phyloP scores from a whole-genome alignment of 2,797 vertebrate genomes.

The Phoxinus dragarum region DNA sequence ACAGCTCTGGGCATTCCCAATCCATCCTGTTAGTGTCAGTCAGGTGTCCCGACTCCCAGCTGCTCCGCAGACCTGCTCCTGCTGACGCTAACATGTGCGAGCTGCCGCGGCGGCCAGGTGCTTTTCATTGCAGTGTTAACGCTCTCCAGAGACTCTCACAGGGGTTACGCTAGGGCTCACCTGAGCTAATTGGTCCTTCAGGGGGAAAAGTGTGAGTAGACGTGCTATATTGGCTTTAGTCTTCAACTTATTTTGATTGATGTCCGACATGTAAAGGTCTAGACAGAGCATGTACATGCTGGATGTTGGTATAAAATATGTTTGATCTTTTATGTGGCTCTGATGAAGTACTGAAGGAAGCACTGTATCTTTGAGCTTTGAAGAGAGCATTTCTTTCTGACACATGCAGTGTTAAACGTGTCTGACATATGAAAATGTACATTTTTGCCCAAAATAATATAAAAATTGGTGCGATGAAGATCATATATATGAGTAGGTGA shows the following conservation, averaged over 20 bases:
- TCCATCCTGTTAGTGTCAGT: constrained; percentile 41
- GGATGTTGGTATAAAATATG: background rate
- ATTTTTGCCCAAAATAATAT: background rate
- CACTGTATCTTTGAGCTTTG: constrained; percentile 5
- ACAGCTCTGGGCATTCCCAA: constrained; percentile 38
- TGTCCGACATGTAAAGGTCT: constrained; percentile 8
- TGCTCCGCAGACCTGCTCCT: constrained; percentile 29
- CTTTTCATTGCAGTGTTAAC: constrained; percentile 46
- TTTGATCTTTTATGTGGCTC: constrained; percentile 10
- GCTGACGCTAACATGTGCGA: constrained; percentile 21
- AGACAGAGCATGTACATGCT: constrained; percentile 21
- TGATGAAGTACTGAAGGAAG: background rate
- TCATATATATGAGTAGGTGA: background rate
- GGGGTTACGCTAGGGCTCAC: constrained; percentile 53
- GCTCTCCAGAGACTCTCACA: constrained; percentile 29
- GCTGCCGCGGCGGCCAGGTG: constrained; percentile 44
- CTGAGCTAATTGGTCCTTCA: constrained; percentile 59
- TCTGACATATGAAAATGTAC: background rate
- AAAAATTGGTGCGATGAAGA: background rate
- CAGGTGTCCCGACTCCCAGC: constrained; percentile 22
- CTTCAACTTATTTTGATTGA: constrained; percentile 31
- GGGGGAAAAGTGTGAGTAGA: constrained; percentile 39
- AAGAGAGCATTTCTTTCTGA: background rate
- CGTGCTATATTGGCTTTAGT: constrained; percentile 15
- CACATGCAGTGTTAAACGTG: background rate